phyloP scores from a whole-genome alignment of 2,797 vertebrate genomes.

The Miichthys miiuy region DNA sequence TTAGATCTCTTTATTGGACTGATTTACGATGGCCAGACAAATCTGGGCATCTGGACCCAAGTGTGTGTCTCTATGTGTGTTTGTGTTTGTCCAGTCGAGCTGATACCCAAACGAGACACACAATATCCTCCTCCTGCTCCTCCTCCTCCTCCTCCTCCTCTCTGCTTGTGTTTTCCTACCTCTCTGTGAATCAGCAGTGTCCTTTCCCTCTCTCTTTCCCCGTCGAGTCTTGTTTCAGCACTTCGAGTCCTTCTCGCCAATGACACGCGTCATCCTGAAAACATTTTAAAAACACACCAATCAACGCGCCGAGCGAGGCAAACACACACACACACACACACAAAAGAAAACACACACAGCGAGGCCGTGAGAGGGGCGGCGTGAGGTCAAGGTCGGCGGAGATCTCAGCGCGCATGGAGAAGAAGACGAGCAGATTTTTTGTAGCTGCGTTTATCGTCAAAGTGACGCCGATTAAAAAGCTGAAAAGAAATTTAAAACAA shows the following conservation, averaged over 20 bases:
- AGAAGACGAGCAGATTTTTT: neutral
- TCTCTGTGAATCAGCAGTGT: constrained; percentile 43
- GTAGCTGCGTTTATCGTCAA: neutral
- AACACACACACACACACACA: constrained; percentile 12
- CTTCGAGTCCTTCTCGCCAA: constrained; percentile 29
- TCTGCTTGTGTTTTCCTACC: constrained; percentile 50
- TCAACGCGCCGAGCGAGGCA: constrained; percentile 16
- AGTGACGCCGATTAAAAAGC: constrained; percentile 6
- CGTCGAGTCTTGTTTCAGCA: constrained; percentile 48
- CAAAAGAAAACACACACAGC: too few species aligned
- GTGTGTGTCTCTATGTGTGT: constrained; percentile 42
- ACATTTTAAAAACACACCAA: constrained; percentile 44
- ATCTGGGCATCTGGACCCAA: constrained; percentile 77
- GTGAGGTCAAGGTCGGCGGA: constrained; percentile 34
- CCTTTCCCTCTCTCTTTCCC: constrained; percentile 6
- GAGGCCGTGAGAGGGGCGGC: neutral
- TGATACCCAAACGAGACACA: constrained; percentile 51
- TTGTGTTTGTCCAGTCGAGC: constrained; percentile 48
- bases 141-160: constrained; percentile 42
- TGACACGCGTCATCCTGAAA: constrained; percentile 45
- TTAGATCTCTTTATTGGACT: constrained; percentile 82
- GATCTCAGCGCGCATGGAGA: neutral
- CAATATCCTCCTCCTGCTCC: constrained; percentile 50
- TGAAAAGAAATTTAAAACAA: constrained; percentile 34
- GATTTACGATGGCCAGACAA: constrained; percentile 76